Conservation (phyloP, 2,797 vertebrate genomes). For the Coracias cyanogaster region DNA sequence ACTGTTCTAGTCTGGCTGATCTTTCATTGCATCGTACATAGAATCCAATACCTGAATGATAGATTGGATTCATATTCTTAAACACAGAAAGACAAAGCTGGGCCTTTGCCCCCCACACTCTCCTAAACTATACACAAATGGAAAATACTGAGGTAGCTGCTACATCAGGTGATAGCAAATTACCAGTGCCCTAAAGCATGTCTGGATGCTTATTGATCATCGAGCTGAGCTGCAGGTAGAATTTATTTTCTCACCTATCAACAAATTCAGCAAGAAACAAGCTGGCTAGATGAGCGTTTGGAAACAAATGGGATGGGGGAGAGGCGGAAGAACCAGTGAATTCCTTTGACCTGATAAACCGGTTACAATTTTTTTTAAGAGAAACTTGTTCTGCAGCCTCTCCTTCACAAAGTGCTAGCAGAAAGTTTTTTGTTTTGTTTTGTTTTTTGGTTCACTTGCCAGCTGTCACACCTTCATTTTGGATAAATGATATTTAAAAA, state of each 20-base stretch:
- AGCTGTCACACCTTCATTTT: constrained; percentile 3
- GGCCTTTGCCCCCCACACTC: accelerated
- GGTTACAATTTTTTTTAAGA: constrained; percentile 19
- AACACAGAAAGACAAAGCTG: background rate
- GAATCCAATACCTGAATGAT: background rate
- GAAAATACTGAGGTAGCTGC: background rate
- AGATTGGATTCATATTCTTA: background rate
- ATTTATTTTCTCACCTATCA: background rate
- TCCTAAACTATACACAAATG: background rate
- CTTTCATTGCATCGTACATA: background rate
- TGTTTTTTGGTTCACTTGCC: background rate
- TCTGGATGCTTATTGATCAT: background rate
- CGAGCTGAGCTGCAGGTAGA: background rate
- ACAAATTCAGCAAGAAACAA: constrained; percentile 18
- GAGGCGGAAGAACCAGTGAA: background rate
- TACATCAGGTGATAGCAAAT: background rate
- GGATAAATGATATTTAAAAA: background rate
- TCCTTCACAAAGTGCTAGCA: background rate
- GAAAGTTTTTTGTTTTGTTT: background rate
- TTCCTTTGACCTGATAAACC: constrained; percentile 67
- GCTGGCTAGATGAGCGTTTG: constrained; percentile 3
- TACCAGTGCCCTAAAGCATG: background rate
- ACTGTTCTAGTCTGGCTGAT: background rate
- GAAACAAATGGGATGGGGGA: background rate
- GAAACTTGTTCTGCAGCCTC: constrained; percentile 66